Evolutionary conservation across 2,113 vertebrate genomes (phyloP), one percentile per base, ranked within the genome.

Genomic region (Apteryx mantelli): DNA sequence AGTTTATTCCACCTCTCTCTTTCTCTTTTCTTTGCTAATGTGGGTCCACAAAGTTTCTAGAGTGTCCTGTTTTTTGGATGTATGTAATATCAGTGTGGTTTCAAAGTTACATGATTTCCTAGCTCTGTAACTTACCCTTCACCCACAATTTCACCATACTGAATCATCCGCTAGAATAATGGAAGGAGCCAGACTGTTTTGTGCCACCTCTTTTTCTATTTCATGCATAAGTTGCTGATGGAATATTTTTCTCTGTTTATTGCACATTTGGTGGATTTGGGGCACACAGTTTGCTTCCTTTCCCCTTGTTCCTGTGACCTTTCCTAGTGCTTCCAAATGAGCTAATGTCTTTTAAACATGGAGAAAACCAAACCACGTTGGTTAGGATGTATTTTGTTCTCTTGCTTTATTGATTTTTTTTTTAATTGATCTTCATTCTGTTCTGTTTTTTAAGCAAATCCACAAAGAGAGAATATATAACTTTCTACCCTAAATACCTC

Each of bases 1-100:
- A 73, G 83, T 52, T 95, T 94, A 91, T 95, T 91, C 91, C 84
- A 95, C 89, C 82, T 93, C 74, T 94, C 71, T 96, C 85, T 87
- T 91, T 95, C 89, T 96, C 94, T 94, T 95, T 95, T 88, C 93
- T 97, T 93, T 91, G 92, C 94, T 96, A 93, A 93, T 91, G 85
- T 66, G 84, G 81, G 86, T 95, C 94, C 86, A 68, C 77, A 95
- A 91, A 95, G 94, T 85, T 89, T 95, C 55, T 71, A 11, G 4
- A 95, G 71, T 93, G 89, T 90, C 71, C 85, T 95, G 95, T 78
- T 66, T 95, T 96, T 95, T 95, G 93, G 76, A 90, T 93, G 69
- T 81, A 70, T 93, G 86, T 95, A 93, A 76, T 82, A 73, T 75
- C 82, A 88, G 70, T 85, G 65, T 94, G 85, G 71, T 89, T 97